A percentile compares a stretch with the other conserved stretches of the same genome.
phyloP scores from a whole-genome alignment of 2,797 vertebrate genomes.

The Siniperca undulata region DNA sequence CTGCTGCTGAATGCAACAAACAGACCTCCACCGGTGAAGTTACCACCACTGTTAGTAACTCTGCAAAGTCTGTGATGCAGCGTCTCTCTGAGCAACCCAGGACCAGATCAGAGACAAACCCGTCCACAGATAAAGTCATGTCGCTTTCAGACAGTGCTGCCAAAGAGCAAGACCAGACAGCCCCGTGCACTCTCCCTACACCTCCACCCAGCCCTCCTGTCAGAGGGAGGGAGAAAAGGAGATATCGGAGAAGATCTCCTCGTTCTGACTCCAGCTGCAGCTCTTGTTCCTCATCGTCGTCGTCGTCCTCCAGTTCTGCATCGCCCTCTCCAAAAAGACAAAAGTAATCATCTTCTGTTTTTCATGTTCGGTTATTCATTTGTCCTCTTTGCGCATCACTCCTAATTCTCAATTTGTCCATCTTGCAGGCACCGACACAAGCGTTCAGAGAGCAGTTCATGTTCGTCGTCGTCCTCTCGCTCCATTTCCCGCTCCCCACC shows the following conservation, averaged over 20 bases:
- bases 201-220: conserved; percentile 74
- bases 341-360: conserved; percentile 80
- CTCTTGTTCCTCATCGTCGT: conserved; percentile 64
- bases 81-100: conserved; percentile 75
- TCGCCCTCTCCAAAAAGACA: conserved; percentile 90
- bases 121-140: conserved; percentile 56
- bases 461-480: conserved; percentile 85
- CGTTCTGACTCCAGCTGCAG: conserved; percentile 81
- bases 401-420: background rate
- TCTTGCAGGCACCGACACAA: conserved; percentile 78
- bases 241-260: conserved; percentile 85
- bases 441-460: conserved; percentile 80
- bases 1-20: conserved; percentile 22
- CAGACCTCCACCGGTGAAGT: background rate
- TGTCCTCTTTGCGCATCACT: background rate
- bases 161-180: conserved; percentile 51
- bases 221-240: conserved; percentile 81
- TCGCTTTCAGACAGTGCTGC: conserved; percentile 85
- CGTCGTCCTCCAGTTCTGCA: conserved; percentile 79
- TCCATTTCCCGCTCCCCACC: conserved; percentile 85
- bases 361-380: rapidly evolving
- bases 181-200: conserved; percentile 55
- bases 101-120: conserved; percentile 63
- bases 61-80: background rate
- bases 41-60: background rate